phyloP scores from a whole-genome alignment of 2,888 invertebrate genomes.

The Tiliacea aurago region DNA sequence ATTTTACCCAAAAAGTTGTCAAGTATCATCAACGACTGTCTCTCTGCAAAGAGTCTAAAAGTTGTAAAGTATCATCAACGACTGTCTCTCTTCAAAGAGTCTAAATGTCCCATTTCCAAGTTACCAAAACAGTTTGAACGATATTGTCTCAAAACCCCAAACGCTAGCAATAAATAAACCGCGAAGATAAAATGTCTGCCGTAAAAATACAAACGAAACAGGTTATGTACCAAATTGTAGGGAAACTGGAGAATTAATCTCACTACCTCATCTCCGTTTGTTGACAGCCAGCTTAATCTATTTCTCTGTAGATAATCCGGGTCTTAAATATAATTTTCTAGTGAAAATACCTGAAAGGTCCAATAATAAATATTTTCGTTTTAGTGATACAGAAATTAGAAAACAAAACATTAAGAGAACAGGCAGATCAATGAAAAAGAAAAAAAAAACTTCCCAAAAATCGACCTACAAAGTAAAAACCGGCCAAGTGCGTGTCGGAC shows the following conservation, averaged over 20 bases:
- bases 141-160: slow-evolving; percentile 24
- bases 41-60: background rate
- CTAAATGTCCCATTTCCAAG: background rate
- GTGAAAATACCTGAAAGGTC: background rate
- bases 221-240: slow-evolving; percentile 39
- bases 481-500: too few species aligned
- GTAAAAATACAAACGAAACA: slow-evolving; percentile 43
- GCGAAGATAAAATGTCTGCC: slow-evolving; percentile 45
- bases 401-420: background rate
- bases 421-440: background rate
- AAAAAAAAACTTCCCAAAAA: too few species aligned
- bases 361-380: background rate
- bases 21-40: background rate
- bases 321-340: slow-evolving; percentile 21
- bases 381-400: too few species aligned
- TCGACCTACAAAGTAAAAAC: too few species aligned
- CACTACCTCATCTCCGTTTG: slow-evolving; percentile 34
- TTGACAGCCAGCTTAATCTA: slow-evolving; percentile 47
- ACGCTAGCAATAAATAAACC: slow-evolving; percentile 40
- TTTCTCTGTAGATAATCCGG: slow-evolving; percentile 20
- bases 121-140: slow-evolving; percentile 10
- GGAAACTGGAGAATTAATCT: slow-evolving; percentile 50
- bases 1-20: background rate
- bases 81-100: background rate
- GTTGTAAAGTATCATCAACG: background rate